Base-by-base conservation (phyloP, 2,888 invertebrate genomes). In the Pristionchus fissidentatus region DNA sequence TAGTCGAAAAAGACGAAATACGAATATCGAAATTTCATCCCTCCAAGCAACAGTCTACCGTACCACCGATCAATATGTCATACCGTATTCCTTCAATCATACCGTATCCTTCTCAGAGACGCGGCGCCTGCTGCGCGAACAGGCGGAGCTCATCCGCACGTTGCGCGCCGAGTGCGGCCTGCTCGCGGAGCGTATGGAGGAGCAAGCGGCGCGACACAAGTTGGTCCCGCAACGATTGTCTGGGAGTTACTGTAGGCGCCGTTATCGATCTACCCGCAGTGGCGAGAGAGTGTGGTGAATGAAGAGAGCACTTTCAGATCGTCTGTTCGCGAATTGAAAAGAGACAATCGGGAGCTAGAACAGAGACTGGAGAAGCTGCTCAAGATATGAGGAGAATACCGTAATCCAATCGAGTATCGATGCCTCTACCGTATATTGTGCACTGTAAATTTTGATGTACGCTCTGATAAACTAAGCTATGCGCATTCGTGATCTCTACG, bases 91-190 rank as follows among this genome's bases (percentile, higher is more conserved):
- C n/a, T n/a, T n/a, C n/a, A n/a, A n/a, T n/a, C n/a, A n/a, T 62
- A n/a, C 52, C 81, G 78, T 49, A 73, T 85, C 82, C 80, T n/a
- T n/a, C n/a, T n/a, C 84, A 84, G 87, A 87, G 81, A 86, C 87
- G 77, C 83, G 84, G 29, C 86, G 85, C 43, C 79, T 88, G 32
- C 62, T 88, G 22, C 84, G 75, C 13, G 88, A 88, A 83, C 88
- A 88, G 80, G 85, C 87, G 55, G 87, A 88, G 77, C 75, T 88
- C 66, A 87, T 88, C 62, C 82, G 87, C 10, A 87, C 87, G 22
- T 73, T 88, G 19, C 62, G 87, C 3, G 88, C 87, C 41, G 88
- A 88, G 75, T 85, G 85, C n/a, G 85, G 85, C 52, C 49, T 88
- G 32, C 73, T 88, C 49, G 85, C 88, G 0, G 85, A 85, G 43